Conservation (phyloP, 2,797 vertebrate genomes). For the Poeciliopsis presidionis region DNA sequence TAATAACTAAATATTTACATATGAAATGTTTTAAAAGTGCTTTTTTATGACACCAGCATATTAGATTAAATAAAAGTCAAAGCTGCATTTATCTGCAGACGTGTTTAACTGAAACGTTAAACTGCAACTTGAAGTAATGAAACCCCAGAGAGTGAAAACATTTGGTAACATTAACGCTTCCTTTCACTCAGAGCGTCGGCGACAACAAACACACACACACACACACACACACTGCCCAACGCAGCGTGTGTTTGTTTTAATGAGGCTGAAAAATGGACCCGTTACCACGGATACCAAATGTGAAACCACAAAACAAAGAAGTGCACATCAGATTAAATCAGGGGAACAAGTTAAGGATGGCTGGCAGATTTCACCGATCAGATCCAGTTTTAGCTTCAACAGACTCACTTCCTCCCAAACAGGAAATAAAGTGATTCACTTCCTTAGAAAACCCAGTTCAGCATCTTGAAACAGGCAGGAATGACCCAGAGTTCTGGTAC, state of each 20-base stretch:
- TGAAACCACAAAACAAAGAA: neutral
- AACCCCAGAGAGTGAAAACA: neutral
- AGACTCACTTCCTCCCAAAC: neutral
- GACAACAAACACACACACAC: too few species aligned
- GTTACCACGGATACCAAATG: neutral
- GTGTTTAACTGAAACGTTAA: neutral
- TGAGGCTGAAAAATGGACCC: neutral
- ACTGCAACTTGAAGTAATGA: neutral
- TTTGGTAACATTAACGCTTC: neutral
- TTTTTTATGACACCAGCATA: neutral
- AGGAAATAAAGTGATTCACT: neutral
- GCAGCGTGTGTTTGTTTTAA: neutral
- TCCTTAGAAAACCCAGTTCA: neutral
- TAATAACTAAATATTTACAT: neutral
- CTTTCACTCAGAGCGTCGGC: neutral
- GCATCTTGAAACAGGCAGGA: too few species aligned
- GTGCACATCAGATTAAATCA: neutral
- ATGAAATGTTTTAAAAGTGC: too few species aligned
- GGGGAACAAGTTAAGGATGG: neutral
- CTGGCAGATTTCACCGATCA: neutral
- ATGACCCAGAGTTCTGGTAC: too few species aligned
- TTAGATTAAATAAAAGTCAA: neutral
- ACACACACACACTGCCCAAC: too few species aligned
- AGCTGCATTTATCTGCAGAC: neutral
- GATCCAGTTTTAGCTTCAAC: neutral